Base-by-base conservation (phyloP, 2,113 vertebrate species). In the Chionis minor region DNA sequence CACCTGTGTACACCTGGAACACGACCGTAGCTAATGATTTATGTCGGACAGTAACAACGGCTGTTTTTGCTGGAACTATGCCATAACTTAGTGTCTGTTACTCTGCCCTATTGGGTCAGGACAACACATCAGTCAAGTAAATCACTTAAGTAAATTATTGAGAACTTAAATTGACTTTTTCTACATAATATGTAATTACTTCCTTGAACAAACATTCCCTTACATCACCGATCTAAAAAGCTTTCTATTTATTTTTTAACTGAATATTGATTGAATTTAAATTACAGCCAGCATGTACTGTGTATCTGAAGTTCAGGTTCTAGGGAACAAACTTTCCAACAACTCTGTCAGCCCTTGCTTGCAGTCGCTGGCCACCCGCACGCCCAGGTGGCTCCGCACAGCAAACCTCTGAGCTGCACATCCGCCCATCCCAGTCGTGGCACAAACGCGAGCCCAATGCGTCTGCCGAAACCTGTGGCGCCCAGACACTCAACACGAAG, bases 1-100 rank as follows among this genome's bases (percentile, higher is more conserved):
- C 97, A 98, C 97, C 98, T 98, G 96, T 92, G 98, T 97, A 98
- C 98, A 98, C 98, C 98, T 98, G 98, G 98, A 98, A 91, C 65
- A 82, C 90, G 96, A 92, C 97, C 96, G 96, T 88, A 93, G 84
- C 96, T 96, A 91, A 94, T 97, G 98, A 98, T 98, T 98, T 98
- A 98, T 96, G 96, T 96, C 19, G 52, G 97, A 95, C 45, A 61
- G 91, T 97, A 97, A 96, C 94, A 90, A 97, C 9, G 66, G 94
- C 96, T 98, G 98, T 78, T 97, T 97, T 97, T 97, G 95, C 97
- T 98, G 98, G 98, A 98, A 85, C 96, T 79, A 28, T 97, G 98
- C 98, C 98, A 98, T 94, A 71, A 88, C 97, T 97, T 97, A 97
- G 95, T 97, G 98, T 97, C 98, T 98, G 96, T 95, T 97, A 86